Conservation (phyloP, 2,113 vertebrate genomes). For the Clinocottus analis region DNA sequence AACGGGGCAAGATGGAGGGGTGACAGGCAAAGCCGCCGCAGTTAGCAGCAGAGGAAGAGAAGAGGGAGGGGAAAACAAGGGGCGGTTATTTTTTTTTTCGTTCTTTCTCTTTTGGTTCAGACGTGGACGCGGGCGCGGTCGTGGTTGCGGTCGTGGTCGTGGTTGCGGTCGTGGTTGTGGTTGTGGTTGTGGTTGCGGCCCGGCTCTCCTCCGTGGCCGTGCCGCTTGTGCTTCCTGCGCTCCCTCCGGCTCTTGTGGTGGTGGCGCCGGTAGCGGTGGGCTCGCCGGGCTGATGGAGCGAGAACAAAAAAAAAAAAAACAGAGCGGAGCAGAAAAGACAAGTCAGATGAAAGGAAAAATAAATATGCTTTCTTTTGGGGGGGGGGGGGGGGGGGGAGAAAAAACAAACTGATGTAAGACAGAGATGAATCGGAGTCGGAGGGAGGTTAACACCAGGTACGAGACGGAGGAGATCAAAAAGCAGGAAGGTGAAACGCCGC, state of each 20-base stretch:
- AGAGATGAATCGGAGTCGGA: slow-evolving; percentile 36
- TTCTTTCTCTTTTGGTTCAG: slow-evolving; percentile 78
- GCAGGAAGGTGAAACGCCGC: slow-evolving; percentile 45
- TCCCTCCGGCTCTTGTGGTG: slow-evolving; percentile 90
- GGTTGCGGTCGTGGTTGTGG: slow-evolving; percentile 79
- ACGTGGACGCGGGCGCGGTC: slow-evolving; percentile 79
- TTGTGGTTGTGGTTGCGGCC: slow-evolving; percentile 67
- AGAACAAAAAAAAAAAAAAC: too few species aligned
- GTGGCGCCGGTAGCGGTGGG: slow-evolving; percentile 88
- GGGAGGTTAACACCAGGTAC: slow-evolving; percentile 36
- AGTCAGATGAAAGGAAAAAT: neutral
- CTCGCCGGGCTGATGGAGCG: slow-evolving; percentile 85
- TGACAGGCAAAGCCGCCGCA: slow-evolving; percentile 58
- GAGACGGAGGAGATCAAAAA: slow-evolving; percentile 29
- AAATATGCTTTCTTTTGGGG: too few species aligned
- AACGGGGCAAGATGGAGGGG: slow-evolving; percentile 28
- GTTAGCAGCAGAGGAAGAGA: slow-evolving; percentile 42
- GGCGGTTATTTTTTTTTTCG: neutral
- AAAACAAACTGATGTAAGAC: slow-evolving; percentile 11
- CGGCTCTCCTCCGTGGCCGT: slow-evolving; percentile 76
- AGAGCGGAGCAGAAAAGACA: neutral
- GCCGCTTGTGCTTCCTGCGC: slow-evolving; percentile 90
- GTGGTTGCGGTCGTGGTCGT: slow-evolving; percentile 66
- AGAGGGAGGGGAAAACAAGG: slow-evolving; percentile 5
- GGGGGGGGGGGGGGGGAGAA: too few species aligned